Conservation (phyloP, 2,888 invertebrate genomes). For the Dichetophora obliterata region DNA sequence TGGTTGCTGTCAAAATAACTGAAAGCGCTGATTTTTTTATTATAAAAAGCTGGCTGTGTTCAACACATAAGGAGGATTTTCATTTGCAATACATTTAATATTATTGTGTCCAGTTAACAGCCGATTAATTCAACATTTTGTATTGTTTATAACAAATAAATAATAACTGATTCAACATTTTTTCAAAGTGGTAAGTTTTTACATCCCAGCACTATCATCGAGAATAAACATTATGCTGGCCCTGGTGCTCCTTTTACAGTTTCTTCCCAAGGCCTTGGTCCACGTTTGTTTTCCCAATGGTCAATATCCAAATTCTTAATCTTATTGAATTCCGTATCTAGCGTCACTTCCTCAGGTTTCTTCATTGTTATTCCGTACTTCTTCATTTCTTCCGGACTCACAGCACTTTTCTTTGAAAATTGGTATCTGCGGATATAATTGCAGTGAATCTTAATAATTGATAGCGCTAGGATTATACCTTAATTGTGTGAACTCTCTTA, state of each 20-base stretch:
- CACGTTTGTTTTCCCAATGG: conserved; percentile 87
- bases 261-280: conserved; percentile 89
- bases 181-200: conserved; percentile 36
- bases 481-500: conserved; percentile 81
- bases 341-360: conserved; percentile 76
- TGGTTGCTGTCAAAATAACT: conserved; percentile 2
- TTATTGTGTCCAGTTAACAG: background rate
- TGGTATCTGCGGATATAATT: conserved; percentile 70
- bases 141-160: background rate
- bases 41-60: background rate
- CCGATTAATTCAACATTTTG: background rate
- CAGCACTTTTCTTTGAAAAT: conserved; percentile 73
- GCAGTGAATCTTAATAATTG: background rate
- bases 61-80: background rate
- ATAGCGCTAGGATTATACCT: conserved; percentile 71
- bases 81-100: background rate
- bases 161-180: background rate
- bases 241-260: background rate
- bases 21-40: background rate
- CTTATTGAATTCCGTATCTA: conserved; percentile 83
- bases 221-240: background rate
- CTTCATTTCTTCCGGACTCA: conserved; percentile 77
- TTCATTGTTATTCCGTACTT: conserved; percentile 78
- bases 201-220: background rate
- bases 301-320: conserved; percentile 81